Base-by-base conservation (phyloP, 1,140 invertebrate genomes). In the Lasaia peninsularis region DNA sequence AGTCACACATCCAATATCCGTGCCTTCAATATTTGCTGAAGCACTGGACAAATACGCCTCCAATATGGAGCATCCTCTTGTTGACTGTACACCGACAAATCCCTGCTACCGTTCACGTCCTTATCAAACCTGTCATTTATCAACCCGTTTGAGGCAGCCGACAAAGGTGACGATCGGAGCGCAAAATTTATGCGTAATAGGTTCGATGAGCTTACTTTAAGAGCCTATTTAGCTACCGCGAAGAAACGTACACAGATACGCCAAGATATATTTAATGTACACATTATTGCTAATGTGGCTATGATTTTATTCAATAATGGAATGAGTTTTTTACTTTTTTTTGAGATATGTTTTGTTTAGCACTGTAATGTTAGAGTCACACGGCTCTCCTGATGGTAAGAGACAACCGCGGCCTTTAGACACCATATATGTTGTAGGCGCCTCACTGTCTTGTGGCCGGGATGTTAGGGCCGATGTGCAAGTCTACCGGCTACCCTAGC, bases 81-180 rank as follows among this genome's bases (percentile, higher is more conserved):
- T 84, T 83, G 82, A 85, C 85, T 57, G 77, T 80, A 79, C 80
- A 53, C 63, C 69, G 79, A 83, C 79, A 86, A 85, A 86, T 79
- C 73, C 65, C 73, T 58, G 78, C 85, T 88, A 88, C 85, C 77
- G 85, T 86, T 72, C 69, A 61, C 55, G 56, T 69, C 60, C 82
- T 86, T 82, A 84, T 80, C 73, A 65, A 54, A 69, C 69, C 62
- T 60, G 68, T 67, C 77, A 71, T 70, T 83, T 86, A 85, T 83
- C 78, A 75, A 61, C 40, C 40, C 73, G 63, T 84, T 84, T 81
- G 75, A 80, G 68, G 49, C 49, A 69, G 78, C 80, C 83, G 83
- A 79, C 79, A 81, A 80, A 80, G 79, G 75, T 83, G 80, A 83
- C 76, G 76, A 78, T 72, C 67, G 64, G 71, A 71, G 67, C 66